These are phyloP conservation scores for Distichodus sexfasciatus DNA, from an alignment of 2,797 vertebrate genomes.

Conservation along the genomic window DNA sequence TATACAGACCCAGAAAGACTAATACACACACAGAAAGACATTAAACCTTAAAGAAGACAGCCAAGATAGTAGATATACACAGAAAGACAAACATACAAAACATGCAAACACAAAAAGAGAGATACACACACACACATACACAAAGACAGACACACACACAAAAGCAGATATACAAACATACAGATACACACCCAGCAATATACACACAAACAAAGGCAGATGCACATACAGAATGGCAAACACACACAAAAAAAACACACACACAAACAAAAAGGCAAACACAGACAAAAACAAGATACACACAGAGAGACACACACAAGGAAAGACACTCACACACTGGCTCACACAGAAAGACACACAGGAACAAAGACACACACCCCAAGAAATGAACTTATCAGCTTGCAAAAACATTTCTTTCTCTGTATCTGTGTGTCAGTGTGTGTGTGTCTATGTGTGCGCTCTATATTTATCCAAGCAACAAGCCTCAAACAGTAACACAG, in stretches of 20 bases:
- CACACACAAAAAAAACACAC: no score
- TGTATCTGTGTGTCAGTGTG: not conserved
- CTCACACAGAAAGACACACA: not conserved
- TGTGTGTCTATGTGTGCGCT: no score
- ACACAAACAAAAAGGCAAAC: not conserved
- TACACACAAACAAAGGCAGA: no score
- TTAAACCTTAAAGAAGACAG: no score
- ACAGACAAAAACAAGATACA: not conserved
- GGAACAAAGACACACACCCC: not conserved
- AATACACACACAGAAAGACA: no score
- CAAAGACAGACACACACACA: conserved; percentile 1
- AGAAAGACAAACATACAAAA: not conserved
- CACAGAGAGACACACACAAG: not conserved
- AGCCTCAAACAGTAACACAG: conserved; percentile 5
- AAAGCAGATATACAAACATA: no score
- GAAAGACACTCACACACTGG: no score
- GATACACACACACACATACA: not conserved
- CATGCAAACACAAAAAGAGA: not conserved
- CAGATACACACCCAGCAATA: no score
- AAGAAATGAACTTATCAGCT: no score
- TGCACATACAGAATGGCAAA: no score
- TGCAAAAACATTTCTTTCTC: not conserved
- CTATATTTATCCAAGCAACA: conserved; percentile 12
- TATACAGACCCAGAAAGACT: no score
- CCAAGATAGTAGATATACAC: not conserved